Conservation (phyloP, 1,140 invertebrate species). For the Drosophila oshimai region DNA sequence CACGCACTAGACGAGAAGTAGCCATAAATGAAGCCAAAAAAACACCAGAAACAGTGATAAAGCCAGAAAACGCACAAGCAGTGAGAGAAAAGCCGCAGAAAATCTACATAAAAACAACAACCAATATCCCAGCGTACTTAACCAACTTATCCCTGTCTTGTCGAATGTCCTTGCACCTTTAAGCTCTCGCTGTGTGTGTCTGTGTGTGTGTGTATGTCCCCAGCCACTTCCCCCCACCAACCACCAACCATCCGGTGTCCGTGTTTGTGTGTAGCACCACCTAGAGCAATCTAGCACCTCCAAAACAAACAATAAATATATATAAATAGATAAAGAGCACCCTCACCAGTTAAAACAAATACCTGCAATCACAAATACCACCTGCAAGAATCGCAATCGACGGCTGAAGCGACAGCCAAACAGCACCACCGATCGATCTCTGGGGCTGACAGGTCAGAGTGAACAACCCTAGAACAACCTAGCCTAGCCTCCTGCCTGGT, state of each 20-base stretch:
- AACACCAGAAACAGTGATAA: slow-evolving; percentile 22
- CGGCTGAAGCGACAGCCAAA: slow-evolving; percentile 5
- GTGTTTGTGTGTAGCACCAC: slow-evolving; percentile 40
- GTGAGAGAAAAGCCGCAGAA: neutral
- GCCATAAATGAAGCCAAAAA: slow-evolving; percentile 1
- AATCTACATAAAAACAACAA: neutral
- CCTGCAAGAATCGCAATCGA: slow-evolving; percentile 22
- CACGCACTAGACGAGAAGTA: slow-evolving; percentile 31
- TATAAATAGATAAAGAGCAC: neutral
- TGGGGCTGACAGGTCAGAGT: slow-evolving; percentile 40
- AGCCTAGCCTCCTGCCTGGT: slow-evolving; percentile 36
- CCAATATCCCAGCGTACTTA: neutral
- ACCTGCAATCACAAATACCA: slow-evolving; percentile 8
- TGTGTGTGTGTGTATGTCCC: slow-evolving; percentile 5
- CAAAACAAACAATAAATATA: neutral
- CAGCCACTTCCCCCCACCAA: slow-evolving; percentile 10
- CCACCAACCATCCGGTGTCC: slow-evolving; percentile 10
- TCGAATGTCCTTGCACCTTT: slow-evolving; percentile 35
- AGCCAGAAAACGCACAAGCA: slow-evolving; percentile 9
- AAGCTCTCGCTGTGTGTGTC: slow-evolving; percentile 21
- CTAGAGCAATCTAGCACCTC: slow-evolving; percentile 9
- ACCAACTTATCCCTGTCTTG: neutral
- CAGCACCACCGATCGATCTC: slow-evolving; percentile 9
- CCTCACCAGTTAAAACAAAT: slow-evolving; percentile 37
- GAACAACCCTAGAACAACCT: slow-evolving; percentile 19